phyloP scores from a whole-genome alignment of 2,113 vertebrate genomes.

The Cryptomyrus ogoouensis region DNA sequence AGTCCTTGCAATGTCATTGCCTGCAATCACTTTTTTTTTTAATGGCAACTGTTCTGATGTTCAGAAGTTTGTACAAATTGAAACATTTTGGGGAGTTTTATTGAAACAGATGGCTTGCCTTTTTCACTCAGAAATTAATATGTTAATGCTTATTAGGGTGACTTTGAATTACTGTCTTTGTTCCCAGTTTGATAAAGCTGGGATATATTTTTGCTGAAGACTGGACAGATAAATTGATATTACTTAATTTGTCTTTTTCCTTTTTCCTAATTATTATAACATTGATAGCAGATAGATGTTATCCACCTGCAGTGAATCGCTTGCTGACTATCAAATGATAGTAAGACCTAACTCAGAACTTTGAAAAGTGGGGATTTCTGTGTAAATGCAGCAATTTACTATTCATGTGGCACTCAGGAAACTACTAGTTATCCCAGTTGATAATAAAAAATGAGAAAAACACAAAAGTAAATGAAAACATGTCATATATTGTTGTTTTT shows the following conservation, averaged over 20 bases:
- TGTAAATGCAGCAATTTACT: neutral
- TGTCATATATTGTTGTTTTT: neutral
- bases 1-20: neutral
- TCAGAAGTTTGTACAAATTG: neutral
- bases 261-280: neutral
- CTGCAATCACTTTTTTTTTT: neutral
- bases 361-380: neutral
- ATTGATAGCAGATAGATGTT: neutral
- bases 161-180: neutral
- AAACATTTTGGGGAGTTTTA: neutral
- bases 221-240: neutral
- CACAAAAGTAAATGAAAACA: neutral
- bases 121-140: neutral
- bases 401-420: neutral
- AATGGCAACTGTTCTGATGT: neutral
- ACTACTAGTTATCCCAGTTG: neutral
- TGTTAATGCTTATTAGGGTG: neutral
- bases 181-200: neutral
- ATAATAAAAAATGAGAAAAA: neutral
- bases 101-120: neutral
- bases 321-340: neutral
- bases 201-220: neutral
- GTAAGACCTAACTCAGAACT: neutral
- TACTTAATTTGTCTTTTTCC: neutral
- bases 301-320: neutral